Base-by-base conservation (phyloP, 2,113 vertebrate genomes). In the Cricetomys ansorgei region DNA sequence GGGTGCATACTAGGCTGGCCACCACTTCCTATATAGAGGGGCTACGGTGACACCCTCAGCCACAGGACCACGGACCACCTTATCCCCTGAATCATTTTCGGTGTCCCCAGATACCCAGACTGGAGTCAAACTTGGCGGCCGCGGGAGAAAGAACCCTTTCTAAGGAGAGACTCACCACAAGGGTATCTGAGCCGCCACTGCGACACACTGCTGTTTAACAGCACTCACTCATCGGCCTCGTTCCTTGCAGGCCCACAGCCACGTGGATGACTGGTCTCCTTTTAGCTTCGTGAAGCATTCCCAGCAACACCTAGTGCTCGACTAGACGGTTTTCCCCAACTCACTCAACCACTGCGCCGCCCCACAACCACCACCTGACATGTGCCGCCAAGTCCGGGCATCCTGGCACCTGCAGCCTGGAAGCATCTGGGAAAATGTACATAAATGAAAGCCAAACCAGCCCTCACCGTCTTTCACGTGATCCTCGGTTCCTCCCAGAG, bases 341-440 rank as follows among this genome's bases (percentile, higher is more conserved):
- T n/a, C 53, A 37, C 53, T 29, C 59, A 31, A 31, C 23, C 57
- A 37, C 15, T 48, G 75, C 37, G 67, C 1, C 0, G 43, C 45
- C 2, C 27, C 59, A 53, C 7, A 0, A 62, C 57, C 59, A 62
- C 57, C 59, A 19, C 0, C 0, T 9, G 12, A 40, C 5, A 7
- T 0, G 0, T 0, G 5, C 15, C 7, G 50, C 45, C 67, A 6
- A 1, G 29, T 43, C 10, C 11, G 10, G 7, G 0, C 2, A 25
- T 40, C 48, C 67, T 5, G 13, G 65, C 0, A 16, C 15, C 12
- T 0, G 8, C 55, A 16, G 23, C 10, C 19, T 5, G 23, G 37
- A 73, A 19, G 34, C 31, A 37, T 11, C 55, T 73, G 4, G 0
- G 11, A 29, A 65, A 0, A 0, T 13, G 7, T 27, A 2, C n/a